Evolutionary conservation across 53 echinoderm and acorn worm genomes (phyloP), one percentile per base, ranked within the genome.

Genomic region (Paracentrotus lividus): DNA sequence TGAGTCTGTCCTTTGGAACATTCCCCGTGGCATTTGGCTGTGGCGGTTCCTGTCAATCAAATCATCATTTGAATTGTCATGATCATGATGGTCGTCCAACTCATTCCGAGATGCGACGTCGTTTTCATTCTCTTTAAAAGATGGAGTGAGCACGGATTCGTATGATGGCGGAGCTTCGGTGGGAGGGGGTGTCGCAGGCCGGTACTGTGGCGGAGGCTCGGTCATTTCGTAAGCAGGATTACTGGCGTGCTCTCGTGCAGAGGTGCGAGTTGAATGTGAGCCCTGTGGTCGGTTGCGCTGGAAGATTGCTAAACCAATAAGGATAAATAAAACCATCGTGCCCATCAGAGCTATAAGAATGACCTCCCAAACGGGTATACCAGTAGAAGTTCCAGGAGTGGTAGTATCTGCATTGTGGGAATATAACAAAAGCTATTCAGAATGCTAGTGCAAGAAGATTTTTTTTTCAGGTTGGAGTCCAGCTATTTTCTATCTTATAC

Each of bases 131-230:
- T 5, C 5, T 20, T 72, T 72, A 40, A 38, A 38, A 4, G 88
- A 18, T 2, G 90, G 66, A 26, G 15, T 9, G 2, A 67, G 5
- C 15, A 91, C 76, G 16, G 75, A 91, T 14, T 91, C 91, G 53
- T 91, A 91, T 0, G 91, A 91, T 32, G 91, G 91, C 21, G 91
- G 91, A 0, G 52, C 14, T 55, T 91, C 91, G 8, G 7, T 29
- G 24, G 91, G 91, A 34, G 76, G 91, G 15, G 91, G 91, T 2
- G 75, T 91, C 2, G 76, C 33, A 31, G 91, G 91, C 10, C 75
- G 34, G 91, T 91, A 91, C 12, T 91, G 76, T 31, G 91, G 91
- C 16, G 91, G 91, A 3, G 91, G 91, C 9, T 49, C 69, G 64
- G 88, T 23, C 49, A 49, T 33, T 20, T 65, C 90, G 67, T 26